These are phyloP conservation scores for Pollenia angustigena DNA, from an alignment of 2,888 invertebrate genomes.

Conservation along the genomic window DNA sequence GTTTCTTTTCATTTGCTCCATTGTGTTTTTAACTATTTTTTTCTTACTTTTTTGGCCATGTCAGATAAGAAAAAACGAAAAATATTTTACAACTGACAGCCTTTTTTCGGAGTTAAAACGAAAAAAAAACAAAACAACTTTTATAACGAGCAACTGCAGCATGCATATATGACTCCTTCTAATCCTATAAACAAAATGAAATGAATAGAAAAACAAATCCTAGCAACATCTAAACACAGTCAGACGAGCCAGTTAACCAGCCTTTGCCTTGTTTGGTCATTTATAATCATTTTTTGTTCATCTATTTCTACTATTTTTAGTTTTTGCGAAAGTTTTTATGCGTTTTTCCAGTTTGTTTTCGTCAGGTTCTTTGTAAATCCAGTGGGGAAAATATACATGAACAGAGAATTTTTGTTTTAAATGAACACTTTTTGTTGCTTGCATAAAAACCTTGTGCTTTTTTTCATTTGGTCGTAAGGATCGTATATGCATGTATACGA, in stretches of 20 bases:
- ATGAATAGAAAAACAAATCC: constrained; percentile 44
- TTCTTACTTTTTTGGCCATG: constrained; percentile 28
- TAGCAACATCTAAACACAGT: constrained; percentile 46
- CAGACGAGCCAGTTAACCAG: constrained; percentile 33
- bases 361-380: constrained; percentile 57
- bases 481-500: constrained; percentile 25
- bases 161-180: constrained; percentile 68
- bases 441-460: constrained; percentile 5
- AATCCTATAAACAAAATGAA: constrained; percentile 60
- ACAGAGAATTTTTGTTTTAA: constrained; percentile 32
- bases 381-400: constrained; percentile 39
- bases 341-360: constrained; percentile 66
- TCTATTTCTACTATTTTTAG: constrained; percentile 31
- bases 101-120: constrained; percentile 23
- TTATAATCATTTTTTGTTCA: constrained; percentile 71
- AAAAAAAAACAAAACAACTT: constrained; percentile 27
- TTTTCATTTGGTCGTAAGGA: neutral
- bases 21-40: constrained; percentile 27
- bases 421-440: constrained; percentile 17
- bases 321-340: constrained; percentile 72
- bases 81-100: constrained; percentile 57
- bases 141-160: constrained; percentile 56
- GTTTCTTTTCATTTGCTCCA: constrained; percentile 19
- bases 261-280: constrained; percentile 69
- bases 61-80: constrained; percentile 30